Conservation (phyloP, 2,113 vertebrate species). For the Cyphomyrus discorhynchus region DNA sequence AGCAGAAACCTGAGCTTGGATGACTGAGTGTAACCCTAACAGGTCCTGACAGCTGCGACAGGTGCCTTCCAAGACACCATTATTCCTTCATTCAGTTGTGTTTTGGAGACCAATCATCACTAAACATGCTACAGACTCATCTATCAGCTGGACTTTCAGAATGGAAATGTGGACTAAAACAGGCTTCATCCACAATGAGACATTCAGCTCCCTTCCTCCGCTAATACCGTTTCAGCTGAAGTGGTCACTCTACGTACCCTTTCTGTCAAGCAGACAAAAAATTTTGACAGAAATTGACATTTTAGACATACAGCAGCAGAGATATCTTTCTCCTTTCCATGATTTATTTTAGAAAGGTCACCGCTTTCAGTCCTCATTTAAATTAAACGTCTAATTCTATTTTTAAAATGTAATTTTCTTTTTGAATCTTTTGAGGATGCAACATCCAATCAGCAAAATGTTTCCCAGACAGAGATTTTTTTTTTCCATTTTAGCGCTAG, state of each 20-base stretch:
- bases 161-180: neutral
- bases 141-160: neutral
- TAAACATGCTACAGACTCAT: conserved; percentile 3
- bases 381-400: neutral
- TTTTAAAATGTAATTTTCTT: conserved; percentile 9
- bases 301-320: neutral
- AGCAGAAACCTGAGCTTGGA: neutral
- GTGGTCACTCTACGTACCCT: neutral
- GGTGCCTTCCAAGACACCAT: conserved; percentile 24
- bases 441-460: neutral
- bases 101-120: neutral
- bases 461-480: neutral
- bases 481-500: neutral
- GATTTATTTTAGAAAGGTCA: neutral
- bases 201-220: neutral
- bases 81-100: neutral
- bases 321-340: neutral
- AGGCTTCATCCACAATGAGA: neutral
- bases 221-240: neutral
- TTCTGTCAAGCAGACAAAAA: neutral
- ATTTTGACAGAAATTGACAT: neutral
- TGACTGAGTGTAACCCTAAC: conserved; percentile 38
- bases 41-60: conserved; percentile 30
- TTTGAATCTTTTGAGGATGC: conserved; percentile 3
- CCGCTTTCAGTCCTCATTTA: neutral